Conservation (phyloP, 2,888 invertebrate species). For the Aplocera efformata region DNA sequence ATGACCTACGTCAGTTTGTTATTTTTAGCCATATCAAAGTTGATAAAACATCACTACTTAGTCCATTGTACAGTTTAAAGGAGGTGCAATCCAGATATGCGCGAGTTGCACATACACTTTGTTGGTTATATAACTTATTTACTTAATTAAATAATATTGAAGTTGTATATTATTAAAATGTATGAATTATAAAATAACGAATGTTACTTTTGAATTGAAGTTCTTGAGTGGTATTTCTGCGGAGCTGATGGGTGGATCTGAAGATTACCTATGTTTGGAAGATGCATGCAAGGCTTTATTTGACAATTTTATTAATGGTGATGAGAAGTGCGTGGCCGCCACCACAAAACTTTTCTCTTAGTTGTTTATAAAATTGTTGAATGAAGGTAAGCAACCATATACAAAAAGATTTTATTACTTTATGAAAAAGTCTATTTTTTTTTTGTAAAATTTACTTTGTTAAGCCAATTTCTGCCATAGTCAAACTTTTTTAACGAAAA, state of each 20-base stretch:
- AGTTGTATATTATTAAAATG: too few relatives aligned
- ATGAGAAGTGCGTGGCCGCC: slow-evolving; percentile 66
- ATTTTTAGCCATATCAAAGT: slow-evolving; percentile 67
- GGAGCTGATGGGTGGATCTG: background rate
- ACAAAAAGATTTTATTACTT: too few relatives aligned
- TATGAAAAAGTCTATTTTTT: too few relatives aligned
- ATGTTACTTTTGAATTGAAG: too few relatives aligned
- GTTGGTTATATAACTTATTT: too few relatives aligned
- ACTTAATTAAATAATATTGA: too few relatives aligned
- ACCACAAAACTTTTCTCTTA: slow-evolving; percentile 57
- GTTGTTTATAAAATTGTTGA: slow-evolving; percentile 39
- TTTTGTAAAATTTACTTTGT: too few relatives aligned
- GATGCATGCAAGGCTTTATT: slow-evolving; percentile 18
- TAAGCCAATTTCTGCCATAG: too few relatives aligned
- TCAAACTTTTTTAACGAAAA: too few relatives aligned
- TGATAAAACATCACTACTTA: slow-evolving; percentile 52
- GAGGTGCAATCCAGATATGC: slow-evolving; percentile 42
- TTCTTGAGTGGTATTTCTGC: background rate
- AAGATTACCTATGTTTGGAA: background rate
- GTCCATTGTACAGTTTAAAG: slow-evolving; percentile 34
- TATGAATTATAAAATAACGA: background rate
- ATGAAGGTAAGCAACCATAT: too few relatives aligned
- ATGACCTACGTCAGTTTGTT: slow-evolving; percentile 47
- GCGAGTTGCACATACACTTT: too few relatives aligned
- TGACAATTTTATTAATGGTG: slow-evolving; percentile 48